Percentiles rank a stretch among this genome's conserved stretches.
phyloP scores from a whole-genome alignment of 1,140 invertebrate species.

The Drosophila micromelanica region DNA sequence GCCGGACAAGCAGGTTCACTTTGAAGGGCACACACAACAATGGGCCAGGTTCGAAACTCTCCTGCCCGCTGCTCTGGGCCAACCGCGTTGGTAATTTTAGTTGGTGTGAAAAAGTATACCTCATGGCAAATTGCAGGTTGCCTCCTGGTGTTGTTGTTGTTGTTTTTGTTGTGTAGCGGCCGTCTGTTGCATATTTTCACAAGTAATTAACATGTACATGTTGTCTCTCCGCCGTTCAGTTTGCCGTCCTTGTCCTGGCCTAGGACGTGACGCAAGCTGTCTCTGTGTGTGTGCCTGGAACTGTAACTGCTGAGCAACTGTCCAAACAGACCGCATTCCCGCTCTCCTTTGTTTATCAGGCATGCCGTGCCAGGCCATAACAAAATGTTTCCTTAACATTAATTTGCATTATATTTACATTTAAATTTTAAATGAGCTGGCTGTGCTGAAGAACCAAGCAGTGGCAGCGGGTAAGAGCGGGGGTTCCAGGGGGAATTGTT shows the following conservation, averaged over 20 bases:
- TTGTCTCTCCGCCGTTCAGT: constrained; percentile 48
- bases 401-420: constrained; percentile 81
- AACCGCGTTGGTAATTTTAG: constrained; percentile 51
- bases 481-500: no score
- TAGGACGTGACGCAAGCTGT: constrained; percentile 31
- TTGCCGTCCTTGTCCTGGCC: constrained; percentile 54
- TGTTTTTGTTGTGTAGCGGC: constrained; percentile 38
- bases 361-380: constrained; percentile 42
- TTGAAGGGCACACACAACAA: constrained; percentile 66
- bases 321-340: constrained; percentile 60
- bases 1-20: constrained; percentile 52
- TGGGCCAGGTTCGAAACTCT: constrained; percentile 11
- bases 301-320: constrained; percentile 60
- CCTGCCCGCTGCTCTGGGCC: constrained; percentile 6
- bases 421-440: constrained; percentile 70
- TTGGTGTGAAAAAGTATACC: constrained; percentile 73
- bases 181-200: constrained; percentile 82
- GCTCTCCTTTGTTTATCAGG: constrained; percentile 59
- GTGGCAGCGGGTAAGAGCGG: no score
- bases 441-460: constrained; percentile 23
- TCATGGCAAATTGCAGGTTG: constrained; percentile 67
- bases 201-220: constrained; percentile 81
- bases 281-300: neutral
- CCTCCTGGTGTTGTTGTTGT: constrained; percentile 9
- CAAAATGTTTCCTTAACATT: constrained; percentile 74